Percentiles rank a stretch among this genome's conserved stretches.
These are phyloP conservation scores for Leptogaster cylindrica DNA, from an alignment of 2,888 invertebrate genomes.

Conservation along the genomic window DNA sequence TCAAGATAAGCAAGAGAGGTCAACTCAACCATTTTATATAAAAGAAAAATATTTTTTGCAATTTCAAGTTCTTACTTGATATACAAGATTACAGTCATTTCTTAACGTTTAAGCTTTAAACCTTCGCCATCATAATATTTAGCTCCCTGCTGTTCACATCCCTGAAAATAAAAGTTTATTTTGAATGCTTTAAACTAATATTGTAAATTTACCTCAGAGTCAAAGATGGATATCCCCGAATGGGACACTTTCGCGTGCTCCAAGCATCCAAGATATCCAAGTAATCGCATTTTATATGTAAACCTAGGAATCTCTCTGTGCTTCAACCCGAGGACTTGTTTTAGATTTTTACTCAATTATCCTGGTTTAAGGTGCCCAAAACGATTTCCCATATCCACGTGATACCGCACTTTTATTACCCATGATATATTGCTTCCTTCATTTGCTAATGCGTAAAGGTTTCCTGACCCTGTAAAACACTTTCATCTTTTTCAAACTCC, in stretches of 20 bases:
- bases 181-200: not conserved
- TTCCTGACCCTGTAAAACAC: no score
- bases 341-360: constrained; percentile 71
- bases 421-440: constrained; percentile 68
- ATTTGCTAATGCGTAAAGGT: constrained; percentile 71
- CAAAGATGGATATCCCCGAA: constrained; percentile 78
- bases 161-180: constrained; percentile 59
- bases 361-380: constrained; percentile 79
- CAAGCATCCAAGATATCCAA: constrained; percentile 96
- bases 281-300: constrained; percentile 83
- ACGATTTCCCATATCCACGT: constrained; percentile 62
- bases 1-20: no score
- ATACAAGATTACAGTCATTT: no score
- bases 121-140: constrained; percentile 72
- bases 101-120: constrained; percentile 64
- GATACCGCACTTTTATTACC: constrained; percentile 56
- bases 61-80: no score
- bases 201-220: constrained; percentile 63
- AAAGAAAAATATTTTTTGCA: no score
- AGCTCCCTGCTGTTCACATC: constrained; percentile 65
- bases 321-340: constrained; percentile 75
- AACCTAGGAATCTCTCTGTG: constrained; percentile 78
- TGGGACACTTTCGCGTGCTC: constrained; percentile 80
- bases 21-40: no score
- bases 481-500: no score